Base-by-base conservation (phyloP, 2,888 invertebrate species). In the Mythimna vitellina region DNA sequence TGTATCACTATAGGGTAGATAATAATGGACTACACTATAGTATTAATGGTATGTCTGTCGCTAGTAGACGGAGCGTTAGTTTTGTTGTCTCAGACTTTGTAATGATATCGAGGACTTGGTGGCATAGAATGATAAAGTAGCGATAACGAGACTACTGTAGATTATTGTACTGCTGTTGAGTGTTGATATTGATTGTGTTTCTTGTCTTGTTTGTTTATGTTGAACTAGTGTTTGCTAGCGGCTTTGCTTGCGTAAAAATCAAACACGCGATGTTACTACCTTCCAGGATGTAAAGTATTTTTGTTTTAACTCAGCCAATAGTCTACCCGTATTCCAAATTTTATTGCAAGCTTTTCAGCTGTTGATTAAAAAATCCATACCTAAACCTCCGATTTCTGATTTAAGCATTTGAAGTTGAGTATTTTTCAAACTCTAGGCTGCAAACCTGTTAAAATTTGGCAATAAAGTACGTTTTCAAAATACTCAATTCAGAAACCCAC, bases 11-110 rank as follows among this genome's bases (percentile, higher is more conserved):
- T 17, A 4, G 38, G 10, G 8, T 66, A 57, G 51, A 72, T 76
- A 80, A 73, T 78, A 65, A 65, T 70, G 60, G 35, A 66, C 57
- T 70, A 32, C 53, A 66, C 69, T 67, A 25, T 32, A 7, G 17
- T 69, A 65, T 65, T 68, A 73, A 73, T 73, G 42, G 57, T 54
- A 25, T 42, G 54, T 10, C 53, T 73, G 54, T 56, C 63, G 25
- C 42, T 65, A 57, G 38, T 22, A n/a, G 51, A 62, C 67, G 20
- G 38, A 67, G 20, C 32, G 51, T 60, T 60, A 51, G 54, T 60
- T 66, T 17, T 38, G 12, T 38, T 57, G 22, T 53, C 12, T 62
- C 38, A 58, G 29, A 38, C 58, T 66, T 65, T 61, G 76, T 38
- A 32, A 32, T 70, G 53, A 46, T 58, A 76, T 66, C 29, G 38